A percentile compares a stretch with the other conserved stretches of the same genome.
Conservation (phyloP, 2,888 invertebrate genomes). For the Spisula solida region DNA sequence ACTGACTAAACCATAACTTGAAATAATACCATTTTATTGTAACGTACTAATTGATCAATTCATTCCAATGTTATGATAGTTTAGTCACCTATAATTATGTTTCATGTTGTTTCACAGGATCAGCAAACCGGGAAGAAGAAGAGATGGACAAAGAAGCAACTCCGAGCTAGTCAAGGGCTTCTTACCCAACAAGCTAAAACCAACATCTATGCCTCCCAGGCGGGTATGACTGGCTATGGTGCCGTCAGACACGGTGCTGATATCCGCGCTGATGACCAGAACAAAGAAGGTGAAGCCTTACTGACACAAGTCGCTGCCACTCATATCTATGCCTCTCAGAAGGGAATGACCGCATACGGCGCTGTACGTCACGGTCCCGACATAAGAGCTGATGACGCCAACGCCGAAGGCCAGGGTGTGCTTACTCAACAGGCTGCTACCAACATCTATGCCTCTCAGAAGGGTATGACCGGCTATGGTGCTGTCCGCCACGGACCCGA, state of each 20-base stretch:
- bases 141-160: slow-evolving; percentile 69
- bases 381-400: slow-evolving; percentile 84
- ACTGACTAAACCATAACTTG: background rate
- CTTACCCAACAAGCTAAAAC: slow-evolving; percentile 81
- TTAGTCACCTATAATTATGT: background rate
- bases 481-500: slow-evolving; percentile 82
- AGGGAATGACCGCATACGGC: slow-evolving; percentile 86
- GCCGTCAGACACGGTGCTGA: slow-evolving; percentile 85
- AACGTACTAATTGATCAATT: background rate
- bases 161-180: slow-evolving; percentile 64
- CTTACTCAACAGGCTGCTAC: slow-evolving; percentile 86
- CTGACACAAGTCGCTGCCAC: slow-evolving; percentile 85
- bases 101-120: slow-evolving; percentile 50
- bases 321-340: slow-evolving; percentile 86
- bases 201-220: slow-evolving; percentile 83
- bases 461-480: slow-evolving; percentile 83
- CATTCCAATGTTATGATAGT: background rate
- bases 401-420: slow-evolving; percentile 80
- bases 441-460: slow-evolving; percentile 85
- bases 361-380: slow-evolving; percentile 85
- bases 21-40: background rate
- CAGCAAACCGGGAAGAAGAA: slow-evolving; percentile 64
- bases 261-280: slow-evolving; percentile 84
- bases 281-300: slow-evolving; percentile 80
- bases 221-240: slow-evolving; percentile 82